Percentiles rank a stretch among this genome's conserved stretches.
These are phyloP conservation scores for Lasioglossum figueresi DNA, from an alignment of 2,888 invertebrate genomes.

Conservation along the genomic window DNA sequence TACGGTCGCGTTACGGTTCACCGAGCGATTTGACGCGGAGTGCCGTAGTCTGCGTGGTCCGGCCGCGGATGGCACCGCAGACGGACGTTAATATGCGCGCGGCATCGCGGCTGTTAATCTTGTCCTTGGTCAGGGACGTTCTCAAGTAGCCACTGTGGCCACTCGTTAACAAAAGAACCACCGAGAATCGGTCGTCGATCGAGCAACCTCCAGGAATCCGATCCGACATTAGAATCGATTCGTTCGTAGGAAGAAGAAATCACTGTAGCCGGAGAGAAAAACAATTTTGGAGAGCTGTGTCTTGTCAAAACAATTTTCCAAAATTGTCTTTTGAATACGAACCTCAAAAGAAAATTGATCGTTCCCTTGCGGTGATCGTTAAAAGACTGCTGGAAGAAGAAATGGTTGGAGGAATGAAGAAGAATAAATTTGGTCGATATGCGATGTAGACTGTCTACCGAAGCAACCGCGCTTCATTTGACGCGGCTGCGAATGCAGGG, in stretches of 20 bases:
- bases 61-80: conserved; percentile 70
- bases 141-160: conserved; percentile 3
- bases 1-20: conserved; percentile 80
- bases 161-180: not conserved
- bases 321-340: not conserved
- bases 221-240: not conserved
- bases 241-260: not conserved
- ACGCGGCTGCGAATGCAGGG: not conserved
- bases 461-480: not conserved
- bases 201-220: not conserved
- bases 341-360: not conserved
- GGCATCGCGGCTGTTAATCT: conserved; percentile 54
- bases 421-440: too few relatives aligned
- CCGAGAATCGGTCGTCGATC: not conserved
- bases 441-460: not conserved
- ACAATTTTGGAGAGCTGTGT: not conserved
- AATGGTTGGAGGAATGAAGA: too few relatives aligned
- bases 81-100: conserved; percentile 69
- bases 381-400: too few relatives aligned
- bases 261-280: not conserved
- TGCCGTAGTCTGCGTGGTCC: conserved; percentile 48
- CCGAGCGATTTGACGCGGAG: conserved; percentile 78
- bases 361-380: too few relatives aligned
- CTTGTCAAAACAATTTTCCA: not conserved
- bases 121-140: conserved; percentile 37